phyloP scores from a whole-genome alignment of 2,888 invertebrate species.

The Dexiosoma caninum region DNA sequence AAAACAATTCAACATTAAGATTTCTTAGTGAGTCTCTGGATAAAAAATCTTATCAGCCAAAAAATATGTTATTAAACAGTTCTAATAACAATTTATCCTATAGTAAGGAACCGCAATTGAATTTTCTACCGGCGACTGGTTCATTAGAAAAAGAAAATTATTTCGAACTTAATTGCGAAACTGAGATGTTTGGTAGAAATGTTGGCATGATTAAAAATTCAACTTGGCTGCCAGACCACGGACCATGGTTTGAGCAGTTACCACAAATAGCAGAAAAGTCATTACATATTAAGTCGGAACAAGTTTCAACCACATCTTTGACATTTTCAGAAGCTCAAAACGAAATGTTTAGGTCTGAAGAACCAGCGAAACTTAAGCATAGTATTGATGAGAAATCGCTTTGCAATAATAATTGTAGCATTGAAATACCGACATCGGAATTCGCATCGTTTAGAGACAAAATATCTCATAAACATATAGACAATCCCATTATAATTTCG shows the following conservation, averaged over 20 bases:
- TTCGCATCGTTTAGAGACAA: conserved; percentile 16
- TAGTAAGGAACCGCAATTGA: conserved; percentile 14
- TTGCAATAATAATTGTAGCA: conserved; percentile 25
- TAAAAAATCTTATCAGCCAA: conserved; percentile 5
- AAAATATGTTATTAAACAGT: neutral
- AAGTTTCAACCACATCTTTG: conserved; percentile 24
- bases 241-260: conserved; percentile 22
- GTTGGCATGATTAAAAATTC: conserved; percentile 75
- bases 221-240: conserved; percentile 70
- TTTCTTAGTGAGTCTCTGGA: conserved; percentile 52
- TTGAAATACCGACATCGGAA: conserved; percentile 40
- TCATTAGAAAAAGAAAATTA: conserved; percentile 54
- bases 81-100: neutral
- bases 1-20: conserved; percentile 48
- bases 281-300: conserved; percentile 65
- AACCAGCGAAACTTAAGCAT: conserved; percentile 42
- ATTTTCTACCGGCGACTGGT: neutral
- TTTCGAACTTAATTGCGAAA: conserved; percentile 73
- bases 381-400: conserved; percentile 15
- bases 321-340: neutral
- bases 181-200: conserved; percentile 73
- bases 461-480: neutral
- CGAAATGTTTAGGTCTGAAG: neutral
- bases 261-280: conserved; percentile 65
- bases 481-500: neutral